These are phyloP conservation scores for Phyllotis vaccarum DNA, from an alignment of 2,797 vertebrate genomes.

Conservation along the genomic window DNA sequence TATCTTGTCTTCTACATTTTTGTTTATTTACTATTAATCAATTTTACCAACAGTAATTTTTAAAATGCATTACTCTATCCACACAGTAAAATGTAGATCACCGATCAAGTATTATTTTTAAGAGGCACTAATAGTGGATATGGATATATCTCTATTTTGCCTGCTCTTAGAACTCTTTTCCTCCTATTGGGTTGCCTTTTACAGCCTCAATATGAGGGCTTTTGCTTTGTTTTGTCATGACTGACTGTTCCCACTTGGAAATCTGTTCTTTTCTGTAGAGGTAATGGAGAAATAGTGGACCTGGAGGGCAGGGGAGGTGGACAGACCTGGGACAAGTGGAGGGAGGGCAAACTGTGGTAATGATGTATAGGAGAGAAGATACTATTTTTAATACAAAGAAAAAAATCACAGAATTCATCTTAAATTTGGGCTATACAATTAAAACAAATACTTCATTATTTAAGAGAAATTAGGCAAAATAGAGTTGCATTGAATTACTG, in stretches of 20 bases:
- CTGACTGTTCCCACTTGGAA: background rate
- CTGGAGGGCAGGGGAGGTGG: background rate
- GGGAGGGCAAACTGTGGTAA: background rate
- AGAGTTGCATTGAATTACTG: background rate
- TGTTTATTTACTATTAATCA: background rate
- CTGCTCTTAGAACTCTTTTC: background rate
- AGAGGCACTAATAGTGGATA: background rate
- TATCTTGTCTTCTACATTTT: background rate
- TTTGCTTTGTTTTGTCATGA: background rate
- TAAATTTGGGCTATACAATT: background rate
- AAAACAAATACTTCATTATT: background rate
- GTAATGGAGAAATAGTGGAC: too few relatives aligned
- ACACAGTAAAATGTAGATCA: background rate
- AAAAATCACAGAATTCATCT: background rate
- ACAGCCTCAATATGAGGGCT: background rate
- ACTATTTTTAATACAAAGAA: background rate
- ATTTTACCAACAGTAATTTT: background rate
- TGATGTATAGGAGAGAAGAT: background rate
- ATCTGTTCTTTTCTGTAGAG: background rate
- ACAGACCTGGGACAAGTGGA: background rate
- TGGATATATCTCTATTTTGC: background rate
- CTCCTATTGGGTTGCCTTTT: background rate
- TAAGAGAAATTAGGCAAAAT: slow-evolving; percentile 39
- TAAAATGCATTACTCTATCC: background rate
- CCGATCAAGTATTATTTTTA: slow-evolving; percentile 36